These are phyloP conservation scores for Drosophila watanabei DNA, from an alignment of 1,140 invertebrate species.

Conservation along the genomic window DNA sequence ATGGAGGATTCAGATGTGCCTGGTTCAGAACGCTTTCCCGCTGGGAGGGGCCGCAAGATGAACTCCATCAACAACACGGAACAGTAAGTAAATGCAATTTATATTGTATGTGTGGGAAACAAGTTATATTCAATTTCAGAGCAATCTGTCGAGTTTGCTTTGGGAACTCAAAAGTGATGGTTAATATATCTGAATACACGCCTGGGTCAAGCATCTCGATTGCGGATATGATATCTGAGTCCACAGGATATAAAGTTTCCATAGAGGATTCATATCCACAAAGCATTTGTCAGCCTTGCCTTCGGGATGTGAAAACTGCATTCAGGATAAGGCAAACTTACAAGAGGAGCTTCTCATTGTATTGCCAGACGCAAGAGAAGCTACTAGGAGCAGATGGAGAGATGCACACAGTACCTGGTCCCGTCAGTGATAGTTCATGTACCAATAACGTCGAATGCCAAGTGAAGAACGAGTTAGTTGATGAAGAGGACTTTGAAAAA, in stretches of 20 bases:
- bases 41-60: too few species aligned
- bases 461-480: background rate
- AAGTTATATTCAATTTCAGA: background rate
- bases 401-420: too few species aligned
- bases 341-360: too few species aligned
- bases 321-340: background rate
- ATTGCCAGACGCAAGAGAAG: too few species aligned
- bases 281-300: conserved; percentile 2
- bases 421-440: too few species aligned
- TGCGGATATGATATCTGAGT: conserved; percentile 1
- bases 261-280: background rate
- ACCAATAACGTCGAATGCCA: background rate
- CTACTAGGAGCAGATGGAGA: too few species aligned
- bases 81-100: too few species aligned
- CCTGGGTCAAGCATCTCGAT: background rate
- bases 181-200: background rate
- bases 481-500: background rate
- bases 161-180: background rate
- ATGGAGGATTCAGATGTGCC: too few species aligned
- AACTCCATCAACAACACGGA: too few species aligned
- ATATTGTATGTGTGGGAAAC: too few species aligned
- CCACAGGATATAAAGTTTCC: background rate
- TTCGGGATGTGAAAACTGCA: background rate
- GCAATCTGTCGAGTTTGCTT: conserved; percentile 2
- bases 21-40: too few species aligned